Base-by-base conservation (phyloP, 2,113 vertebrate species). In the Meleagris gallopavo region DNA sequence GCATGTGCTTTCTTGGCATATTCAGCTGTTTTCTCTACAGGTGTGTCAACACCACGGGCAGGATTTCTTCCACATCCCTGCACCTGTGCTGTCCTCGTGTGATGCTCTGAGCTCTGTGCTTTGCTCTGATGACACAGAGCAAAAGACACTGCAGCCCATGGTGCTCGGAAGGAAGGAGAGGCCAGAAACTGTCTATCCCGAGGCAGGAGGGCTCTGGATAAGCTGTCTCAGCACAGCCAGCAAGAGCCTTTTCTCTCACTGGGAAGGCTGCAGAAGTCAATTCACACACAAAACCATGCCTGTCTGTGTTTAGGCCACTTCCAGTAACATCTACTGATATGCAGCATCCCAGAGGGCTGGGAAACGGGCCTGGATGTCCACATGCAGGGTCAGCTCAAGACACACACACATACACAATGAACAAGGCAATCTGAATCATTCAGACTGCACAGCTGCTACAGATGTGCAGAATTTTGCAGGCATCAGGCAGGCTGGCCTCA, bases 201-300 rank as follows among this genome's bases (percentile, higher is more conserved):
- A 90, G 84, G 82, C 64, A 88, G 93, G 85, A 91, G 84, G 87
- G 71, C 78, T 93, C 71, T 4, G 3, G 21, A 50, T 77, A 12
- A 2, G 55, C 94, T 86, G 71, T 7, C 67, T 91, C 83, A 89
- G 89, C 77, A 41, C 36, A 6, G 80, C 46, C 7, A 1, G 32
- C 6, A 50, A 45, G 70, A 4, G 18, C 50, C 84, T 61, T 50
- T 79, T 32, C 50, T 76, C 74, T 85, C 45, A 3, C 73, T 30
- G 22, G 70, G 62, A 80, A 61, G 48, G 13, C 67, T 74, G 38
- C 36, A 55, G 71, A 74, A 60, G 64, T 21, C 62, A 91, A 71
- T 34, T 17, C 2, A 15, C 40, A 55, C 83, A 86, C 38, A 57
- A n/a, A 80, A 5, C 36, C 50, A 43, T 6, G 12, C 72, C 85